Base-by-base conservation (phyloP, 2,797 vertebrate genomes). In the Falco novaeseelandiae region DNA sequence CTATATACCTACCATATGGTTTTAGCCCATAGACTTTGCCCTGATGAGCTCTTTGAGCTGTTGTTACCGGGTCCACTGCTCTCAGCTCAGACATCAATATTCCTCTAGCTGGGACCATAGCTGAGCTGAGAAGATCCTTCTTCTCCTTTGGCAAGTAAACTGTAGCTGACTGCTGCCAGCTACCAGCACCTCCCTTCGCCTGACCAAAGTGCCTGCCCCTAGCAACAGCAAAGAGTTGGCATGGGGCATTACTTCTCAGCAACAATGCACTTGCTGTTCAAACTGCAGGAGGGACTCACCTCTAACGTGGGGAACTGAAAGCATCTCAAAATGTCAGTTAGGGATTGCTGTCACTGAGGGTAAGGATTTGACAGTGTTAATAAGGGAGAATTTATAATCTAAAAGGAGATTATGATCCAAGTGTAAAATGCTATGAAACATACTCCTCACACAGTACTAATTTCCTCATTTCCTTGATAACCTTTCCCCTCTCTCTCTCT, bases 271-370 rank as follows among this genome's bases (percentile, higher is more conserved):
- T n/a, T 74, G 36, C 21, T 29, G 14, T 58, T 70, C 51, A 32
- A 66, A 48, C 26, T 52, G 23, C 51, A 51, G 30, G 22, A 83
- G 4, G 26, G 42, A 32, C 48, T 34, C 29, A 6, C 10, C 32
- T 71, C 26, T 78, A 76, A 63, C 8, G 10, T 26, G 10, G 61
- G 36, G 20, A 54, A 11, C 21, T 18, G 17, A 81, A 72, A 67
- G 17, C 44, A 85, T 40, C 22, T 85, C 29, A 67, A 91, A 77
- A 62, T 25, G 8, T 19, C 26, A 17, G 10, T 46, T 40, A 65
- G 12, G 22, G 14, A 72, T 62, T 0, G 1, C 42, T 70, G 23
- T 13, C 46, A 13, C 15, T 2, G 2, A 66, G 11, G 16, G 5
- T 59, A 66, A 57, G 29, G 36, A 32, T 46, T 51, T 84, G 84